phyloP scores from a whole-genome alignment of 1,140 invertebrate species.

The Melitaea cinxia region DNA sequence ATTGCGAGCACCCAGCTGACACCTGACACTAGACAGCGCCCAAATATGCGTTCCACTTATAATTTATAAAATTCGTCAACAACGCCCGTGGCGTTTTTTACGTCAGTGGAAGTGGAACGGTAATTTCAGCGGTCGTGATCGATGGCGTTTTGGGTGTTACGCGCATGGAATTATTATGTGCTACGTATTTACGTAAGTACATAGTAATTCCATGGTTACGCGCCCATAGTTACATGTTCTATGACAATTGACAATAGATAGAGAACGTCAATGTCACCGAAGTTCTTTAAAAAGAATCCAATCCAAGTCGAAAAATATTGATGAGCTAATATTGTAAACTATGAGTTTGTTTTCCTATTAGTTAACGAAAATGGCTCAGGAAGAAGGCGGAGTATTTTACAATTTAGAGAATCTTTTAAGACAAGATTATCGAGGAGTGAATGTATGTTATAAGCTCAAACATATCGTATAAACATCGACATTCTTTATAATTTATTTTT shows the following conservation, averaged over 20 bases:
- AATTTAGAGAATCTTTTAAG: constrained; percentile 62
- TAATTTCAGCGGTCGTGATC: too few species aligned
- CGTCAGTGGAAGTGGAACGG: too few species aligned
- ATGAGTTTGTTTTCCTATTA: constrained; percentile 49
- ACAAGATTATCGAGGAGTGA: constrained; percentile 74
- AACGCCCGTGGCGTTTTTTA: too few species aligned
- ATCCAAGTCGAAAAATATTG: constrained; percentile 67
- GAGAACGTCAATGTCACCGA: constrained; percentile 36
- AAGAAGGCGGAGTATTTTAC: constrained; percentile 60
- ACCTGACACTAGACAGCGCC: too few species aligned
- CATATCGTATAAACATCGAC: constrained; percentile 12
- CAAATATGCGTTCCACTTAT: too few species aligned
- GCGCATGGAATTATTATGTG: too few species aligned
- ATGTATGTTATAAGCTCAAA: constrained; percentile 50
- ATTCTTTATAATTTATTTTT: constrained; percentile 42
- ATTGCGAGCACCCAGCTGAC: too few species aligned
- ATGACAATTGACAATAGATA: not conserved
- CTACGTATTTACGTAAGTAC: too few species aligned
- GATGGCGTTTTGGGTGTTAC: too few species aligned
- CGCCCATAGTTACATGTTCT: too few species aligned
- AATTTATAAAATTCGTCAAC: too few species aligned
- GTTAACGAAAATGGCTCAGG: constrained; percentile 60
- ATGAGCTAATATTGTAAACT: constrained; percentile 70
- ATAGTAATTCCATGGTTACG: too few species aligned
- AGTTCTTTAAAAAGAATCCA: constrained; percentile 37